Evolutionary conservation across 1,140 invertebrate species (phyloP).

Genomic region (Caligus rogercresseyi): DNA sequence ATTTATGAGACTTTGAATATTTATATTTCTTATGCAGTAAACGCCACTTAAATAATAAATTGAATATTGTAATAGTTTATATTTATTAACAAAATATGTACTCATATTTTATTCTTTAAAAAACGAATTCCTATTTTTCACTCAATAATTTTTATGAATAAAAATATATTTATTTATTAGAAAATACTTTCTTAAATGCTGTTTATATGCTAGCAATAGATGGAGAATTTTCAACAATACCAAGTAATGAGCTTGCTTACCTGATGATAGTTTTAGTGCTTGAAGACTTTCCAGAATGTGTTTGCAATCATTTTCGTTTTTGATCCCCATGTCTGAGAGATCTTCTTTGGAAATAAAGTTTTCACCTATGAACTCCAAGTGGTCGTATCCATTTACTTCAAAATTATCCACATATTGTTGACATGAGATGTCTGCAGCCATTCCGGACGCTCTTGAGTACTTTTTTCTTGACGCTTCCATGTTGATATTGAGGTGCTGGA

Average conservation of each 20-base stretch:
- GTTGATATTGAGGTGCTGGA: not conserved
- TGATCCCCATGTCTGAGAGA: conserved; percentile 14
- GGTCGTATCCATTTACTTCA: conserved; percentile 14
- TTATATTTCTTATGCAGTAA: no score
- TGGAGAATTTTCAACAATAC: no score
- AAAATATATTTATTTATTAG: not conserved
- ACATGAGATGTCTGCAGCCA: not conserved
- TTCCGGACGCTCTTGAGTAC: not conserved
- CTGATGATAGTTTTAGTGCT: not conserved
- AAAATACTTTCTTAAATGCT: no score
- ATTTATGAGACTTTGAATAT: no score
- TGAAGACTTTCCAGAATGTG: not conserved
- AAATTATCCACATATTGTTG: conserved; percentile 10
- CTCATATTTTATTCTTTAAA: no score
- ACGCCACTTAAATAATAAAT: no score
- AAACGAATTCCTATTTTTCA: not conserved
- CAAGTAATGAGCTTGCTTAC: no score
- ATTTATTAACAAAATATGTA: no score
- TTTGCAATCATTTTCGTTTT: not conserved
- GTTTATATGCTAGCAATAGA: no score
- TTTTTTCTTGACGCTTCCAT: not conserved
- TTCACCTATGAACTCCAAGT: conserved; percentile 16
- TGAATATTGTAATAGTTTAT: no score
- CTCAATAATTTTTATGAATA: not conserved
- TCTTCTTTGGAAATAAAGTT: conserved; percentile 9